A percentile compares a stretch with the other conserved stretches of the same genome.
phyloP scores from a whole-genome alignment of 2,797 vertebrate species.

The Neosilurus hyrtlii region DNA sequence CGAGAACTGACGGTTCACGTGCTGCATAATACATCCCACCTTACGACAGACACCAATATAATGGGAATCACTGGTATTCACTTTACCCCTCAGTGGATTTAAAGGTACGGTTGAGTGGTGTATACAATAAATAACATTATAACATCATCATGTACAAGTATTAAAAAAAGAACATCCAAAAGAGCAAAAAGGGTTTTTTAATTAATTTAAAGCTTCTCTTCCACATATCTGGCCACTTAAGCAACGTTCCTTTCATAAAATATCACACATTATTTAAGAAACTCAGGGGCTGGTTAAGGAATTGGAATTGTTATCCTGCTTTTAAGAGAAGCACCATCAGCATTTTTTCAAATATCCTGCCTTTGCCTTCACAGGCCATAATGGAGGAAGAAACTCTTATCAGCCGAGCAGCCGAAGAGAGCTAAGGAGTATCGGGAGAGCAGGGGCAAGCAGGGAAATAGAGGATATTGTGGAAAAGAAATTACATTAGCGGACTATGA shows the following conservation, averaged over 20 bases:
- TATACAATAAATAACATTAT: too few relatives aligned
- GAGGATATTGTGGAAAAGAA: conserved; percentile 64
- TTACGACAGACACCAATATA: too few relatives aligned
- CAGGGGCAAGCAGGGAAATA: conserved; percentile 57
- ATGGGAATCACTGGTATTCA: too few relatives aligned
- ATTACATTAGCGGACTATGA: conserved; percentile 66
- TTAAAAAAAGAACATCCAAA: too few relatives aligned
- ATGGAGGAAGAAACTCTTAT: conserved; percentile 67
- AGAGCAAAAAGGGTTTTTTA: background rate
- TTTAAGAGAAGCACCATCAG: conserved; percentile 68
- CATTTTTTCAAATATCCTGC: conserved; percentile 71
- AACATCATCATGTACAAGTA: too few relatives aligned
- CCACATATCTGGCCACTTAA: background rate
- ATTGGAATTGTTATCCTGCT: conserved; percentile 50
- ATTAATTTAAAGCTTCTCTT: background rate
- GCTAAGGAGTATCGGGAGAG: conserved; percentile 56
- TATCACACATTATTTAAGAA: background rate
- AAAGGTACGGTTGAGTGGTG: too few relatives aligned
- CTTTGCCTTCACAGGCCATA: conserved; percentile 68
- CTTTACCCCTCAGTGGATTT: too few relatives aligned
- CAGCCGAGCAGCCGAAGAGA: conserved; percentile 56
- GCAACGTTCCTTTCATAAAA: conserved; percentile 3
- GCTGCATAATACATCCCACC: too few relatives aligned
- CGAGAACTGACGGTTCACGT: too few relatives aligned
- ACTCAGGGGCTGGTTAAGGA: background rate